Base-by-base conservation (phyloP, 2,113 vertebrate genomes). In the Crotophaga sulcirostris region DNA sequence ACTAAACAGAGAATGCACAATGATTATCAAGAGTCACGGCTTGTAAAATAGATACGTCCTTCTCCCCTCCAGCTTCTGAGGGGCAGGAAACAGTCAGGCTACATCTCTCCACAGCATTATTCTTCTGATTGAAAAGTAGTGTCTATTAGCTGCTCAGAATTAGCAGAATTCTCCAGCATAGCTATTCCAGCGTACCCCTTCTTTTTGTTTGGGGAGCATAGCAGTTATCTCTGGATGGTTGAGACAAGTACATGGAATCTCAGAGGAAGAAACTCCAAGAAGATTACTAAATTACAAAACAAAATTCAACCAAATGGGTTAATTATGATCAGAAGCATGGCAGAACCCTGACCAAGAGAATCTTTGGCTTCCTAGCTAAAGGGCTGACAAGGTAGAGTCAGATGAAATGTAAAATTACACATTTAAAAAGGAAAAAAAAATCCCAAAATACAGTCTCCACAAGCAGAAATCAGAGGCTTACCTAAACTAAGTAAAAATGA, bases 101-200 rank as follows among this genome's bases (percentile, higher is more conserved):
- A 49, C 21, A 40, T 54, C 70, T 62, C 85, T 16, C 36, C 26
- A 40, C 12, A 62, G 3, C 0, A 1, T 12, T 62, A 33, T 16
- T 67, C 24, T 83, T 69, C n/a, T 72, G 38, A n/a, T 10, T 36
- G 31, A 73, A 14, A 76, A 76, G 15, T 6, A 67, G 7, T 2
- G 7, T 62, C 29, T 29, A 64, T 25, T 56, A 60, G 40, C 16
- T 64, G 9, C 44, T 76, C 7, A 38, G 19, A 75, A 49, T 49
- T 49, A 49, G 47, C 21, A 49, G 47, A 49, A 9, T 36, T 64
- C 76, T 80, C 40, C 80, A 83, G 20, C 3, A 68, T 2, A 21
- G 2, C 2, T 80, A 20, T 62, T 36, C 0, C 0, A 60, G 40
- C 0, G 1, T 11, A 36, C 7, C 44, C 33, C 5, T 59, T 52